These are phyloP conservation scores for Mallotus villosus DNA, from an alignment of 2,797 vertebrate genomes.

Conservation along the genomic window DNA sequence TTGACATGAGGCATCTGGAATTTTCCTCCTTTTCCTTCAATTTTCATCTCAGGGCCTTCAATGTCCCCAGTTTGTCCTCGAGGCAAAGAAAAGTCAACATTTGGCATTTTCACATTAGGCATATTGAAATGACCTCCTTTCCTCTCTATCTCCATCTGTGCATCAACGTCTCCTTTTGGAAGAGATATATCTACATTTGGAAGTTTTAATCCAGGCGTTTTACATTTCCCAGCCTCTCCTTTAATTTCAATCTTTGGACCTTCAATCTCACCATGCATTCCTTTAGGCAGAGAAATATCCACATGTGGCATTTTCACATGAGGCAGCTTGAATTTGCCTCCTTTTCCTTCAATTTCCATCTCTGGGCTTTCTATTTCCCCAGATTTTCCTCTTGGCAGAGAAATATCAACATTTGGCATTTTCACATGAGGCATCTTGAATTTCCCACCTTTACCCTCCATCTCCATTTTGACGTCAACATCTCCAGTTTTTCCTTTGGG, in stretches of 20 bases:
- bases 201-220: constrained; percentile 39
- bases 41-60: background rate
- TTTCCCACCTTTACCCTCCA: constrained; percentile 3
- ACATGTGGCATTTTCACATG: constrained; percentile 46
- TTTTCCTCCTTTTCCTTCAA: constrained; percentile 15
- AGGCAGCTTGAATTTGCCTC: constrained; percentile 20
- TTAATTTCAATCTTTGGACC: background rate
- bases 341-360: background rate
- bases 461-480: constrained; percentile 16
- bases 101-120: constrained; percentile 56
- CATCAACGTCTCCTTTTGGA: constrained; percentile 30
- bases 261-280: constrained; percentile 5
- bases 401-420: constrained; percentile 53
- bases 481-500: constrained; percentile 51
- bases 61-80: constrained; percentile 32
- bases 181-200: constrained; percentile 35
- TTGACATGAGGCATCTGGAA: constrained; percentile 58
- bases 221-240: constrained; percentile 14
- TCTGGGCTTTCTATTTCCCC: background rate
- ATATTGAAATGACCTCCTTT: constrained; percentile 26
- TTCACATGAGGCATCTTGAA: constrained; percentile 25
- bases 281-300: constrained; percentile 36
- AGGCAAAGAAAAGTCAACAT: constrained; percentile 46
- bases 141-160: constrained; percentile 4
- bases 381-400: constrained; percentile 13